Conservation (phyloP, 2,113 vertebrate species). For the Tupaia chinensis region DNA sequence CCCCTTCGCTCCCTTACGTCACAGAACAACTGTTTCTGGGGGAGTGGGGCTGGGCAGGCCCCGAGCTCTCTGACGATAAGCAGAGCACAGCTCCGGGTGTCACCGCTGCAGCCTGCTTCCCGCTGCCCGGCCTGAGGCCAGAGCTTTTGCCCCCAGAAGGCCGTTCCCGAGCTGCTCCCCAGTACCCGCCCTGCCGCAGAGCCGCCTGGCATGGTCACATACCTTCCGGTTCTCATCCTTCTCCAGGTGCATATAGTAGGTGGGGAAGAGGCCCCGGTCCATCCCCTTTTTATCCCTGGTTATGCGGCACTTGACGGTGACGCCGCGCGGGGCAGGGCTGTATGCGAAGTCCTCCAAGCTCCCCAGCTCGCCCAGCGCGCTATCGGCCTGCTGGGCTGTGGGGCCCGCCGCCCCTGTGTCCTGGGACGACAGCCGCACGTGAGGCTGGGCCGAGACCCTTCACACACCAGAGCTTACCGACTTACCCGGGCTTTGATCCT, state of each 20-base stretch:
- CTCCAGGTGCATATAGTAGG: conserved; percentile 98
- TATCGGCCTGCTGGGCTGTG: conserved; percentile 85
- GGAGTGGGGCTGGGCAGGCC: not conserved
- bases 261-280: conserved; percentile 97
- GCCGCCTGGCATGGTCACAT: conserved; percentile 2
- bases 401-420: conserved; percentile 86
- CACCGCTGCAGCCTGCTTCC: not conserved
- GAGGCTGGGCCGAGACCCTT: not conserved
- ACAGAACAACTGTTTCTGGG: not conserved
- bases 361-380: conserved; percentile 89
- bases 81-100: not conserved
- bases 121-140: not conserved
- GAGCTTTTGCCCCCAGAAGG: not conserved
- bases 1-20: conserved; percentile 11
- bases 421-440: conserved; percentile 82
- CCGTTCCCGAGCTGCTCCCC: no score
- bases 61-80: not conserved
- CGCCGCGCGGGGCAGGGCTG: conserved; percentile 92
- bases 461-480: not conserved
- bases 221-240: conserved; percentile 96
- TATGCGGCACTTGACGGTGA: conserved; percentile 94
- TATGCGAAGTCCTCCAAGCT: conserved; percentile 94
- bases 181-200: no score
- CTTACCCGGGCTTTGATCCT: not conserved
- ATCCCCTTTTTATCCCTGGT: conserved; percentile 97